Percentiles rank a stretch among this genome's conserved stretches.
Evolutionary conservation across 35 echinoderm and acorn worm genomes (phyloP).

Genomic region (Ophioderma brevispina): DNA sequence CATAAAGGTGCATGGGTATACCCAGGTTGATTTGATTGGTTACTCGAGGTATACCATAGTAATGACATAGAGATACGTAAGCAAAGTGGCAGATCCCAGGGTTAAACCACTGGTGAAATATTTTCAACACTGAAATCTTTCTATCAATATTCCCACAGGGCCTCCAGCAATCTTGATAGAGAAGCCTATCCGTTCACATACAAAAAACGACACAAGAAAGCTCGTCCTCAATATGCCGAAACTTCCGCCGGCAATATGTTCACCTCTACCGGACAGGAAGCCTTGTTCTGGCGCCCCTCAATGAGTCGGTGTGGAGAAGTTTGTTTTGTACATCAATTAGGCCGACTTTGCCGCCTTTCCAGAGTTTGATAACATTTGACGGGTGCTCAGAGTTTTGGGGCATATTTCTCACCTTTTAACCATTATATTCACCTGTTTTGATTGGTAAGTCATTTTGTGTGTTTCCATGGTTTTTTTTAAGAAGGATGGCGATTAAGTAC

Average conservation of each 20-base stretch:
- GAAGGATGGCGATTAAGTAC: no score
- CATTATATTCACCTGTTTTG: constrained; percentile 67
- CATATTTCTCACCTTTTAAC: constrained; percentile 91
- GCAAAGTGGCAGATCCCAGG: background rate
- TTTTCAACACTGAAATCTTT: background rate
- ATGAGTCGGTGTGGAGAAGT: constrained; percentile 92
- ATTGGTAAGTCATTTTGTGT: no score
- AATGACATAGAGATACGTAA: background rate
- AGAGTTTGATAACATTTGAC: constrained; percentile 90
- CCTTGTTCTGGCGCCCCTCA: constrained; percentile 79
- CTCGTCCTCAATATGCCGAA: constrained; percentile 93
- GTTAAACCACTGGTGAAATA: background rate
- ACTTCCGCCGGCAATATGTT: constrained; percentile 95
- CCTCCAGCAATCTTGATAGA: constrained; percentile 9
- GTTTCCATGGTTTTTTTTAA: no score
- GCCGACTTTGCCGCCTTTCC: constrained; percentile 79
- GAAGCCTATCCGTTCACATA: constrained; percentile 71
- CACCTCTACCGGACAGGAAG: constrained; percentile 96
- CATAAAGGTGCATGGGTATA: background rate
- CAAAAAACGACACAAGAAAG: constrained; percentile 91
- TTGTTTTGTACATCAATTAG: constrained; percentile 93
- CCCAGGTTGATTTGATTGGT: no score
- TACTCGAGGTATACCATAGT: background rate
- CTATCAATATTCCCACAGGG: background rate
- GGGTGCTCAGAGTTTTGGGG: constrained; percentile 94